Evolutionary conservation across 2,888 invertebrate species (phyloP).

Genomic region (Aphodius sticticus): DNA sequence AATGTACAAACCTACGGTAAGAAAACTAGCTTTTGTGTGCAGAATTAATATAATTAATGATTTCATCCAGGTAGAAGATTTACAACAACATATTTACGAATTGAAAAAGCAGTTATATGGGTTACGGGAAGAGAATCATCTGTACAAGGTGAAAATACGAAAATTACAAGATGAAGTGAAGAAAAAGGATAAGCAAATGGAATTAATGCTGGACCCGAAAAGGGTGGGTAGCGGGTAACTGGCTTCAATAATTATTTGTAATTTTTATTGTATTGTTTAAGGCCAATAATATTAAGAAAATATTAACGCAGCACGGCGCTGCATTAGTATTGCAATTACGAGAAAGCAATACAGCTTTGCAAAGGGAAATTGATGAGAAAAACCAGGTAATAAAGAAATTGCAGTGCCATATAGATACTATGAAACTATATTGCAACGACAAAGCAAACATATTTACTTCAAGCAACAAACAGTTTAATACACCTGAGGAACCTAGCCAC

Average conservation of each 20-base stretch:
- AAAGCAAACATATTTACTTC: constrained; percentile 21
- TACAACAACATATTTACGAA: constrained; percentile 48
- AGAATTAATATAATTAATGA: neutral
- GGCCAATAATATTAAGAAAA: constrained; percentile 41
- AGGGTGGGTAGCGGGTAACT: constrained; percentile 41
- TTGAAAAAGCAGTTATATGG: constrained; percentile 48
- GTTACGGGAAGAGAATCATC: constrained; percentile 48
- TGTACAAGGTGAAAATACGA: constrained; percentile 51
- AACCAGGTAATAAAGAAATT: constrained; percentile 41
- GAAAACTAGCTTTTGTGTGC: constrained; percentile 1
- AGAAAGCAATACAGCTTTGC: constrained; percentile 39
- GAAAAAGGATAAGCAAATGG: constrained; percentile 50
- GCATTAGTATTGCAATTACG: constrained; percentile 42
- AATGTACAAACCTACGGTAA: constrained; percentile 33
- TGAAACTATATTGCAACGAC: constrained; percentile 38
- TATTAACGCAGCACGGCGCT: constrained; percentile 44
- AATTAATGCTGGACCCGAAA: constrained; percentile 47
- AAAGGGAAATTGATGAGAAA: constrained; percentile 39
- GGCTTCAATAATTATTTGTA: constrained; percentile 10
- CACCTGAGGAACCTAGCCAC: neutral
- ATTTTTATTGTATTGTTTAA: constrained; percentile 31
- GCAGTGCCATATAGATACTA: constrained; percentile 39
- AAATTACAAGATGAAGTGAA: constrained; percentile 49
- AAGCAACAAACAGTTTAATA: neutral
- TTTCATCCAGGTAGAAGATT: constrained; percentile 42